Conservation (phyloP, 2,113 vertebrate species). For the Notothenia rossii region DNA sequence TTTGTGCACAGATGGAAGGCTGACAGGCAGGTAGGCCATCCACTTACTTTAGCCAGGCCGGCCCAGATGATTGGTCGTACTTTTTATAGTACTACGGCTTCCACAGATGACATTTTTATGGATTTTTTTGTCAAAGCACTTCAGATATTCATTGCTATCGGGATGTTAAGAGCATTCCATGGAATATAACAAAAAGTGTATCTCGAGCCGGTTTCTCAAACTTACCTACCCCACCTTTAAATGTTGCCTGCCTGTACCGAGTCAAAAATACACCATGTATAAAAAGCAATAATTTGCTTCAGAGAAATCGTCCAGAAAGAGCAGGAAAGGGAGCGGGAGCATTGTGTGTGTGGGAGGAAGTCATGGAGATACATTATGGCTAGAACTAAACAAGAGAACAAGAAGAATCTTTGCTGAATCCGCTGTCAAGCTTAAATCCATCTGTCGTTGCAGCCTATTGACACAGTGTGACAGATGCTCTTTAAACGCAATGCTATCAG, state of each 20-base stretch:
- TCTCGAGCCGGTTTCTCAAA: too few species aligned
- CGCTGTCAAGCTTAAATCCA: conserved; percentile 56
- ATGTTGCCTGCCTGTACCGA: conserved; percentile 2
- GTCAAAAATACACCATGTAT: conserved; percentile 16
- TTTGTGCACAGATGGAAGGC: too few species aligned
- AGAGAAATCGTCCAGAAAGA: conserved; percentile 60
- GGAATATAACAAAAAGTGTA: too few species aligned
- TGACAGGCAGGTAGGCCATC: too few species aligned
- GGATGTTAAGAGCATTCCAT: too few species aligned
- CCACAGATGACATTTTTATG: too few species aligned
- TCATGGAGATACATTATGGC: conserved; percentile 62
- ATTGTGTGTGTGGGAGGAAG: conserved; percentile 66
- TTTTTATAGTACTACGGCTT: too few species aligned
- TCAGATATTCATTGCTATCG: too few species aligned
- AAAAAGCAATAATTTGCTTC: conserved; percentile 28
- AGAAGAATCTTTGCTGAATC: conserved; percentile 46
- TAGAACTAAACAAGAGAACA: conserved; percentile 30
- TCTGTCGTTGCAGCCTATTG: conserved; percentile 59
- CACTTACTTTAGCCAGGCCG: too few species aligned
- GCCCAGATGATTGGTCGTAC: too few species aligned
- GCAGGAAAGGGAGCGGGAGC: conserved; percentile 36
- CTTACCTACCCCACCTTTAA: not conserved
- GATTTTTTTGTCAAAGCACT: too few species aligned
- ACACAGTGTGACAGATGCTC: conserved; percentile 65
- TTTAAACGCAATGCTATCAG: conserved; percentile 53